These are phyloP conservation scores for Pseudotriccus pelzelni DNA, from an alignment of 2,797 vertebrate genomes.

Conservation along the genomic window DNA sequence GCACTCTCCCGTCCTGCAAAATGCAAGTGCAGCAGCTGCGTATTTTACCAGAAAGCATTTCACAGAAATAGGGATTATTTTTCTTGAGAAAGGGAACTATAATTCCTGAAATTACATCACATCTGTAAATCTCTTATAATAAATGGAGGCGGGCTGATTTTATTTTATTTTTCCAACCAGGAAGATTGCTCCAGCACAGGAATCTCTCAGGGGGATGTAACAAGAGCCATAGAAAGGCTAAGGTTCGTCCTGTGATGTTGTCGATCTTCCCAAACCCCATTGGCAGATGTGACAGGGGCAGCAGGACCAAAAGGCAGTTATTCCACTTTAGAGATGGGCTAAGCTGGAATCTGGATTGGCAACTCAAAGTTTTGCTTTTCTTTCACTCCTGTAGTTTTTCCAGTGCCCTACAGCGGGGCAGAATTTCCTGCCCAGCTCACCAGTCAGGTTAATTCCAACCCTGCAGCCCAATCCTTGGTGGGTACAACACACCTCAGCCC, in stretches of 20 bases:
- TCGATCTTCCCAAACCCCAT: not conserved
- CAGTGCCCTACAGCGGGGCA: not conserved
- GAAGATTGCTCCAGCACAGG: not conserved
- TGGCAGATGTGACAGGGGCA: not conserved
- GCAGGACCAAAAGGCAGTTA: not conserved
- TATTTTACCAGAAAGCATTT: not conserved
- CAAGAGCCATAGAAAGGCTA: not conserved
- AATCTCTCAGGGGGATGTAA: not conserved
- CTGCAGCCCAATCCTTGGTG: not conserved
- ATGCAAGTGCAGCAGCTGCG: too few relatives aligned
- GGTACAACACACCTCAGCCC: not conserved
- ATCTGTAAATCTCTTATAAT: not conserved
- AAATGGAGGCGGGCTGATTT: not conserved
- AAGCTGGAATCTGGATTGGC: not conserved
- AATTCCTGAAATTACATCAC: not conserved
- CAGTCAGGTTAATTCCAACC: not conserved
- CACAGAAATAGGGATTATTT: not conserved
- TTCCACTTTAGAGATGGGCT: not conserved
- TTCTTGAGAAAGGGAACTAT: not conserved
- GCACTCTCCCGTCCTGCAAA: not conserved
- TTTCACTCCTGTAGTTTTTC: not conserved
- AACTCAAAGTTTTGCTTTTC: not conserved
- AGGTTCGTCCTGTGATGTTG: not conserved
- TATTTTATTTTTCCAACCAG: fast-evolving
- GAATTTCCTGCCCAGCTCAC: not conserved